Conservation (phyloP, 2,888 invertebrate genomes). For the Actias luna region DNA sequence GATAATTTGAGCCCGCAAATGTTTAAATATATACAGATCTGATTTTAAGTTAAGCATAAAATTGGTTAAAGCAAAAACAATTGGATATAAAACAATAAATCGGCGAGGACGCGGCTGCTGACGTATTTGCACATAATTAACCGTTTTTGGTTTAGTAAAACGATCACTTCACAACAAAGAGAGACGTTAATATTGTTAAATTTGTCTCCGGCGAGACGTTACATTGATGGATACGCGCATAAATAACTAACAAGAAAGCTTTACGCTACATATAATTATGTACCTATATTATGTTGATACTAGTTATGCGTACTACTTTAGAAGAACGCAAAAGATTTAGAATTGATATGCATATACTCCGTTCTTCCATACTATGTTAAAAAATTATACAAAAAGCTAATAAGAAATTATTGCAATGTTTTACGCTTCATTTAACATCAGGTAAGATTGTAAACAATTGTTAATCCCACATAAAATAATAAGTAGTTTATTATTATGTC, state of each 20-base stretch:
- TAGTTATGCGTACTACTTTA: neutral
- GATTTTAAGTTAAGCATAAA: conserved; percentile 11
- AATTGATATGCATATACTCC: too few relatives aligned
- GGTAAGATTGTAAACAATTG: too few relatives aligned
- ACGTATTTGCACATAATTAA: conserved; percentile 77
- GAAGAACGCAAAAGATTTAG: neutral
- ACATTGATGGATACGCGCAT: conserved; percentile 65
- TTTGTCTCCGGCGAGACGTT: conserved; percentile 63
- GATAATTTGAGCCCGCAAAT: neutral
- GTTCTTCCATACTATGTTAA: too few relatives aligned
- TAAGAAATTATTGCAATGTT: too few relatives aligned
- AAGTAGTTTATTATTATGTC: too few relatives aligned
- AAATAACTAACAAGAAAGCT: conserved; percentile 61
- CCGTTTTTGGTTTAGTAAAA: conserved; percentile 45
- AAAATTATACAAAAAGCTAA: too few relatives aligned
- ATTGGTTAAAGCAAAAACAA: conserved; percentile 38
- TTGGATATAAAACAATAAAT: conserved; percentile 61
- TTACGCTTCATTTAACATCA: too few relatives aligned
- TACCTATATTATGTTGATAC: conserved; percentile 1
- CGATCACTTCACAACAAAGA: conserved; percentile 38
- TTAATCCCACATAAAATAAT: too few relatives aligned
- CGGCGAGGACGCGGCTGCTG: conserved; percentile 54
- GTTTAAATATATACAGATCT: neutral
- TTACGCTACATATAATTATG: conserved; percentile 19
- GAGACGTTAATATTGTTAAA: conserved; percentile 69